Base-by-base conservation (phyloP, 2,113 vertebrate species). In the Alosa alosa region DNA sequence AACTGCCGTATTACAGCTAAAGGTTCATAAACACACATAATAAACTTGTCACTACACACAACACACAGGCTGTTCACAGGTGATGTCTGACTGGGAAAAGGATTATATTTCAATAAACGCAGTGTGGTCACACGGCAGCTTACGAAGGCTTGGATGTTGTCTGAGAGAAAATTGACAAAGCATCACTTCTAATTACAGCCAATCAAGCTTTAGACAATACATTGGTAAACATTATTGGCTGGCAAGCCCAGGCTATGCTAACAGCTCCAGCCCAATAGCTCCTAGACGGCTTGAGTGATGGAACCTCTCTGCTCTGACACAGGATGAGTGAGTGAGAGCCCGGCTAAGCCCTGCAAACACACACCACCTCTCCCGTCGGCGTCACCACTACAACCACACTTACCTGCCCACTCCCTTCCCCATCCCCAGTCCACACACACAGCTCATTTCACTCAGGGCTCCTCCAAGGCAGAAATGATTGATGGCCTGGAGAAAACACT, bases 401-500 rank as follows among this genome's bases (percentile, higher is more conserved):
- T 72, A 15, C 25, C 64, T 72, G 7, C 64, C 85, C 4, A 85
- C 82, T 90, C 81, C 83, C 84, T 86, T 86, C 90, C 82, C 82
- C 11, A 13, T 4, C 41, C 41, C 41, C 41, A 44, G 41, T 44
- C 41, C 41, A 36, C 9, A 10, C 64, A 81, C 87, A 88, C 89
- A 91, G 90, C 86, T 90, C 86, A 93, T 94, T 93, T 93, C 88
- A 84, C 90, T 88, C 86, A 82, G 83, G 86, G 88, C 87, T 68
- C 91, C 89, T 82, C 88, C 39, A 8, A 86, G 72, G 83, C 84
- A 10, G 86, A 57, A 83, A 88, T 94, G 94, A 95, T 93, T 93
- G 95, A 95, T 95, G 93, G 90, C 87, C 88, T 18, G 18, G 90
- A 89, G 92, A 91, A 91, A 91, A 91, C 85, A 91, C 90, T 86